Evolutionary conservation across 2,797 vertebrate species (phyloP), one percentile per base, ranked within the genome.

Genomic region (Antrozous pallidus): DNA sequence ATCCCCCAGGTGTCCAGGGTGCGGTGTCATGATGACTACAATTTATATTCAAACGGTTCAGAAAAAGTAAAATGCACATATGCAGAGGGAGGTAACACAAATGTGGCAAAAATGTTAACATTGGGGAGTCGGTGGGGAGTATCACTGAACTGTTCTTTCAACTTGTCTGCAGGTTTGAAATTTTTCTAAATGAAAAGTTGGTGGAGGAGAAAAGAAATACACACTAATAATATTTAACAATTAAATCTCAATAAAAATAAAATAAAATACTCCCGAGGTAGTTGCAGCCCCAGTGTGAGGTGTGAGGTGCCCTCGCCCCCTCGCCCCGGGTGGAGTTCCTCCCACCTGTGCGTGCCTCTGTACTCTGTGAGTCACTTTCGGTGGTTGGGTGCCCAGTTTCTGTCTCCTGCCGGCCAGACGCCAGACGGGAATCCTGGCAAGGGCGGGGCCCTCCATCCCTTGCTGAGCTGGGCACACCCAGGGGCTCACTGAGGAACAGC

Each of bases 321-420:
- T n/a, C n/a, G 4, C 47, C 95, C 6, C 5, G 11, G 51, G 38
- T 36, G 1, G 45, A n/a, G n/a, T 42, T 63, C 65, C 81, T 54
- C 33, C 1, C n/a, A 73, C 80, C 54, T 1, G 0, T 31, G n/a
- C 47, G 1, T 5, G 49, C 13, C 81, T 77, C 54, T 79, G 67
- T 31, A 6, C 33, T 24, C 31, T 10, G 56, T 96, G 97, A 97
- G 83, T 97, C 97, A 97, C 58, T 93, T 63, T 94, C 49, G 9
- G 73, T 49, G 80, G 58, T 65, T 17, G 10, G 61, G 65, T 65
- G 91, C 95, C 88, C 61, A 87, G 96, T 95, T 95, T 96, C 96
- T 86, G 95, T 91, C 94, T 90, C 26, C 80, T 4, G 13, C 84
- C 94, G 88, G 90, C 95, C 90, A 65, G 33, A 12, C 17, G 90